phyloP scores from a whole-genome alignment of 2,888 invertebrate species.

The Zonitis immaculata region DNA sequence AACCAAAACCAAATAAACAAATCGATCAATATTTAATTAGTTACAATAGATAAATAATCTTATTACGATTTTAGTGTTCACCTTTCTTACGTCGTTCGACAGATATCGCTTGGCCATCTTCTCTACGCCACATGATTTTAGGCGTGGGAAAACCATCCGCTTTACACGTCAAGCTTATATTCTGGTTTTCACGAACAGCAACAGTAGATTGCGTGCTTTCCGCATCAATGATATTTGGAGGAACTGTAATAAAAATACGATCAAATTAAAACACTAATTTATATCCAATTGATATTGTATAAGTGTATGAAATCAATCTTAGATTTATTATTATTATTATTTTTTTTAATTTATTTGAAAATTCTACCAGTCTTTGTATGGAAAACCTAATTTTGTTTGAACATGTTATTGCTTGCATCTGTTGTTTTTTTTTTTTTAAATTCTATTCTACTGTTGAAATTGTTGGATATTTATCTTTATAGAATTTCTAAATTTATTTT shows the following conservation, averaged over 20 bases:
- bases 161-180: conserved; percentile 86
- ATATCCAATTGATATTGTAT: conserved; percentile 14
- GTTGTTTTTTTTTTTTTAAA: too few relatives aligned
- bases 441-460: not conserved
- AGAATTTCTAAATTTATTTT: not conserved
- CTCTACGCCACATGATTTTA: conserved; percentile 88
- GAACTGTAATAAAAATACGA: conserved; percentile 60
- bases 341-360: too few relatives aligned
- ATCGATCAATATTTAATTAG: conserved; percentile 8
- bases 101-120: conserved; percentile 82
- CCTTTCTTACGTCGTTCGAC: conserved; percentile 85
- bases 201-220: conserved; percentile 89
- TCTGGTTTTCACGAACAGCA: conserved; percentile 89
- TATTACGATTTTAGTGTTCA: conserved; percentile 47
- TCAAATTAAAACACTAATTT: conserved; percentile 20
- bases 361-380: too few relatives aligned
- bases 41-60: not conserved
- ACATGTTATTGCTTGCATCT: too few relatives aligned
- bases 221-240: conserved; percentile 87
- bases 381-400: too few relatives aligned
- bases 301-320: conserved; percentile 17
- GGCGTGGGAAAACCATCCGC: conserved; percentile 89
- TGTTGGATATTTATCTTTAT: not conserved
- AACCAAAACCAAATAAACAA: conserved; percentile 11
- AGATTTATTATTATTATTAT: too few relatives aligned